Base-by-base conservation (phyloP, 2,888 invertebrate species). In the Lamellibrachia satsuma region DNA sequence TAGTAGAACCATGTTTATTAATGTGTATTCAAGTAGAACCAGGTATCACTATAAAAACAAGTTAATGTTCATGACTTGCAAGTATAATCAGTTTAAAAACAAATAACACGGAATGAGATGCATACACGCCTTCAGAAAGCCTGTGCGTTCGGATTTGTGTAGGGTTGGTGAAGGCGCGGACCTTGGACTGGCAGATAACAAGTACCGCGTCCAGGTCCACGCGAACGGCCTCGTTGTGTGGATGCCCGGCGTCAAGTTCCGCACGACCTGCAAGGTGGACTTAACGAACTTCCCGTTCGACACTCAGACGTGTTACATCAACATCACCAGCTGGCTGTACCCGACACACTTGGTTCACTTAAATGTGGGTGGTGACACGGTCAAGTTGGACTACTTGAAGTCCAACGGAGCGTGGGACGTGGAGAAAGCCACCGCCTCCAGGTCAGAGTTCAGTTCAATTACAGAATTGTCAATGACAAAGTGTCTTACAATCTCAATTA, bases 201-300 rank as follows among this genome's bases (percentile, higher is more conserved):
- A 75, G 22, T 75, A 75, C 22, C 22, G 75, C 22, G 75, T 75
- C 2, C 75, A 75, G 75, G n/a, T 75, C 22, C 6, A 22, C 75
- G 75, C 75, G 1, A n/a, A 11, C 11, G 75, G 75, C 75, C 4
- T 75, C 75, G n/a, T 75, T n/a, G 22, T 22, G 75, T 75, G 75
- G 75, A 75, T 75, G 75, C 22, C 75, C 75, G 75, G 75, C 75
- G 22, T 75, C 6, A 75, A 75, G 22, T 22, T 75, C 75, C 75
- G 75, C 22, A 75, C 75, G n/a, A 75, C 75, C 6, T 75, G 75
- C 22, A 9, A 52, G 55, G 91, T 91, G 52, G 55, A 91, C 52
- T 57, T 91, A 11, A 57, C 55, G 15, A 51, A 52, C 22, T 91
- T 91, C 52, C 91, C 91, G 91, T 91, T 52, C 91, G 91, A 91